phyloP scores from a whole-genome alignment of 2,797 vertebrate species.

The Gymnoscopelus microlampas region DNA sequence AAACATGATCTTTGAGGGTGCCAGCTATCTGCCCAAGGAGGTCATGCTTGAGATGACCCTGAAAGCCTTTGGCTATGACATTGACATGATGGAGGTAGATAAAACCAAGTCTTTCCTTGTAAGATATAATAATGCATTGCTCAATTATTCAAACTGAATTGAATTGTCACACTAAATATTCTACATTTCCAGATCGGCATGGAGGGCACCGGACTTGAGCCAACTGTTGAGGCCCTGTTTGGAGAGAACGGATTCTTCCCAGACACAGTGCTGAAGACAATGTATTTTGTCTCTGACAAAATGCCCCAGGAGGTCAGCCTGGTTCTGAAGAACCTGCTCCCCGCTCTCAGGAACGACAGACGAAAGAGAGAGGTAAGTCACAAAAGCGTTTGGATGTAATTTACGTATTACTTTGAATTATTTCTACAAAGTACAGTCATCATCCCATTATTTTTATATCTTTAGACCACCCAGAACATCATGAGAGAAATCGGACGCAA shows the following conservation, averaged over 20 bases:
- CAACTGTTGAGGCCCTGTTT: constrained; percentile 91
- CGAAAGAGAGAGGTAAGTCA: constrained; percentile 77
- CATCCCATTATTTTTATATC: not conserved
- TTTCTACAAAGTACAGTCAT: no score
- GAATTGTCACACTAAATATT: not conserved
- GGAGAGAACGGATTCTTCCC: constrained; percentile 93
- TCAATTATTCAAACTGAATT: not conserved
- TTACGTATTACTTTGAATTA: not conserved
- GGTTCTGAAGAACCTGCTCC: constrained; percentile 84
- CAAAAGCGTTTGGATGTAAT: not conserved
- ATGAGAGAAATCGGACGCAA: constrained; percentile 84
- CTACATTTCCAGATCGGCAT: constrained; percentile 83
- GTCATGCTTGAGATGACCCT: constrained; percentile 93
- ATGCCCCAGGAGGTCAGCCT: constrained; percentile 83
- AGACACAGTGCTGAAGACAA: constrained; percentile 86
- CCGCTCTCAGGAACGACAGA: constrained; percentile 72
- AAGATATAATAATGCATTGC: no score
- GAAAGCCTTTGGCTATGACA: constrained; percentile 83
- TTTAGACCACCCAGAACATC: constrained; percentile 79
- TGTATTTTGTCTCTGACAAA: constrained; percentile 88
- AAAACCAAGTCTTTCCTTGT: no score
- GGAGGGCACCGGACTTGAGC: constrained; percentile 91
- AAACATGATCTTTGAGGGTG: constrained; percentile 91
- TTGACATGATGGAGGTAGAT: constrained; percentile 93
- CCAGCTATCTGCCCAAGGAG: constrained; percentile 88